A percentile compares a stretch with the other conserved stretches of the same genome.
phyloP scores from a whole-genome alignment of 2,797 vertebrate species.

The Sciurus carolinensis region DNA sequence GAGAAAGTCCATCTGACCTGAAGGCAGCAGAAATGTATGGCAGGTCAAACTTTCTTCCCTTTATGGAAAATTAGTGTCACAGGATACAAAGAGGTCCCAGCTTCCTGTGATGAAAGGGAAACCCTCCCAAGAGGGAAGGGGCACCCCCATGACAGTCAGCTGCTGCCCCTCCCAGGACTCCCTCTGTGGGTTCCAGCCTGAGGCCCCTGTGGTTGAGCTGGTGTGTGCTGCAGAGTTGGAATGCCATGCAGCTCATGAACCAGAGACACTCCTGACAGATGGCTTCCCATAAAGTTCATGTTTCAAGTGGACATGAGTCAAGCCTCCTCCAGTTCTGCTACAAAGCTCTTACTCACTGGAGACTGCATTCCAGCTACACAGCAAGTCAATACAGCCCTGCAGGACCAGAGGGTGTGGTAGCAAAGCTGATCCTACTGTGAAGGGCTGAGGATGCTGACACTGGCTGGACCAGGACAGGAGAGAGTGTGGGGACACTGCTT shows the following conservation, averaged over 20 bases:
- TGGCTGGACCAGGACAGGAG: no score
- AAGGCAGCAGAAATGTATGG: no score
- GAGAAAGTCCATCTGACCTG: no score
- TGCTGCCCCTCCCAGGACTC: neutral
- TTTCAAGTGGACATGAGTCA: neutral
- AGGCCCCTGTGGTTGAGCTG: neutral
- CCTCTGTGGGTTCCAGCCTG: no score
- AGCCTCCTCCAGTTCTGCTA: neutral
- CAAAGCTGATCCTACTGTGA: no score
- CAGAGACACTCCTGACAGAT: accelerated
- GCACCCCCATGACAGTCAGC: neutral
- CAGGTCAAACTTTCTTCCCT: neutral
- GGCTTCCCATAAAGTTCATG: neutral
- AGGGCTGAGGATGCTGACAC: no score
- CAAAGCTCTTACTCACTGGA: neutral
- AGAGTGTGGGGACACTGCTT: no score
- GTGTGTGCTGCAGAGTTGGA: accelerated
- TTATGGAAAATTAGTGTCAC: neutral
- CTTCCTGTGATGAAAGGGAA: neutral
- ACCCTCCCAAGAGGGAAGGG: accelerated
- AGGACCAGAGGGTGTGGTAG: no score
- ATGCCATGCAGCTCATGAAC: accelerated
- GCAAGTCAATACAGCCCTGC: no score
- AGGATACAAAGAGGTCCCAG: neutral
- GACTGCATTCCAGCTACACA: no score